Percentiles rank a stretch among this genome's conserved stretches.
phyloP scores from a whole-genome alignment of 2,888 invertebrate species.

The Prenolepis imparis region DNA sequence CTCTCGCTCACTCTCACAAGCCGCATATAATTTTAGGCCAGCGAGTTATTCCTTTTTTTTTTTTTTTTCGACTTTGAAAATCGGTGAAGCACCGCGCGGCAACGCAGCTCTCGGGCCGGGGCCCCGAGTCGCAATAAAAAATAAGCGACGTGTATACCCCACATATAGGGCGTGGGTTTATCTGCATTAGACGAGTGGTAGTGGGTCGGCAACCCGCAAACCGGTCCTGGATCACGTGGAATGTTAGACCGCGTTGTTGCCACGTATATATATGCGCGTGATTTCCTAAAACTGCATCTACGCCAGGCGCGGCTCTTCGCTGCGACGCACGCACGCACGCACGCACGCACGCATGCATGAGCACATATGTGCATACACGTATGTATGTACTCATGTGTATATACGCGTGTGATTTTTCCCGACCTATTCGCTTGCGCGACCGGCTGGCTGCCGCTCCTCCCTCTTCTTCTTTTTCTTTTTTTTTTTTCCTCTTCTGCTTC shows the following conservation, averaged over 20 bases:
- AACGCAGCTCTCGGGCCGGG: slow-evolving; percentile 19
- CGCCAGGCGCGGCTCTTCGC: slow-evolving; percentile 9
- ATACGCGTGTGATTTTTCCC: slow-evolving; percentile 30
- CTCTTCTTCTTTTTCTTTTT: background rate
- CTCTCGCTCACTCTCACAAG: background rate
- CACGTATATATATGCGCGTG: slow-evolving; percentile 75
- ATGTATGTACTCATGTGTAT: no score
- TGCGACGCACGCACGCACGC: background rate
- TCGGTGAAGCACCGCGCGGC: slow-evolving; percentile 41
- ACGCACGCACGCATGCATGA: background rate
- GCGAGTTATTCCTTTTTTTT: background rate
- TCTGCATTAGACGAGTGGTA: slow-evolving; percentile 77
- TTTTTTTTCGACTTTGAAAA: slow-evolving; percentile 37
- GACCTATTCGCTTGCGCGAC: slow-evolving; percentile 36
- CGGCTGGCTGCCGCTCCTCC: slow-evolving; percentile 15
- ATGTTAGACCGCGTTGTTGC: slow-evolving; percentile 77
- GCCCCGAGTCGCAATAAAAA: slow-evolving; percentile 75
- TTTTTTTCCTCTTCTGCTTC: background rate
- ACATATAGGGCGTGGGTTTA: slow-evolving; percentile 75
- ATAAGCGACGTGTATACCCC: slow-evolving; percentile 72
- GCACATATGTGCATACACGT: background rate
- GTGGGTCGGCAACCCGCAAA: slow-evolving; percentile 80
- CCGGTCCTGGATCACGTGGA: slow-evolving; percentile 79
- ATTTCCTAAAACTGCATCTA: slow-evolving; percentile 79
- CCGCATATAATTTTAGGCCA: slow-evolving; percentile 42